phyloP scores from a whole-genome alignment of 2,113 vertebrate genomes.

The Cyanoramphus novaezelandiae region DNA sequence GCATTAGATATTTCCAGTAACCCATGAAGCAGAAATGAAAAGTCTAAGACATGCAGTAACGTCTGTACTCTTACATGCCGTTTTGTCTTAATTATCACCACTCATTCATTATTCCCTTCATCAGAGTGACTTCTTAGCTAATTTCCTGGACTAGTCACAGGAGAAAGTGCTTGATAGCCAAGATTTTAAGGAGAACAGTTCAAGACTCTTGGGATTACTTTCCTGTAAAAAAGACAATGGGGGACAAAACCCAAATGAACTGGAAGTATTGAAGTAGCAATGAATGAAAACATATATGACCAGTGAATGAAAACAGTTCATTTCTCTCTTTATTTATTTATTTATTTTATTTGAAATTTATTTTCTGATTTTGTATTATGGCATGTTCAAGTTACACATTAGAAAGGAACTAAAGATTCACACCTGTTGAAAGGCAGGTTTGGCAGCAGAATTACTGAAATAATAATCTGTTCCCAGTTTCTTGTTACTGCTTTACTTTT shows the following conservation, averaged over 20 bases:
- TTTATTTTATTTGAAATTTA: not conserved
- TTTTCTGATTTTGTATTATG: not conserved
- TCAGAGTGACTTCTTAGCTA: not conserved
- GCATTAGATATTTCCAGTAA: not conserved
- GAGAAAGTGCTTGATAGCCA: not conserved
- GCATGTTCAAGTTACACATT: not conserved
- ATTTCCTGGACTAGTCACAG: not conserved
- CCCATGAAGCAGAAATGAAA: not conserved
- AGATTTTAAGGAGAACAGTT: not conserved
- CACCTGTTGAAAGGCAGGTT: not conserved
- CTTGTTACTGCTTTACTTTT: not conserved
- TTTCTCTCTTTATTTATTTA: not conserved
- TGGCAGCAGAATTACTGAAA: accelerated
- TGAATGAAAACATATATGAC: not conserved
- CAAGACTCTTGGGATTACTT: not conserved
- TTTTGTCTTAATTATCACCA: not conserved
- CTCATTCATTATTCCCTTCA: not conserved
- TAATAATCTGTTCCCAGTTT: not conserved
- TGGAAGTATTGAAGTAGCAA: not conserved
- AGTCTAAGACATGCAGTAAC: not conserved
- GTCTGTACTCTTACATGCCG: not conserved
- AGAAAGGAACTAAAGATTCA: not conserved
- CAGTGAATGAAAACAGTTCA: not conserved
- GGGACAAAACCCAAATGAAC: not conserved
- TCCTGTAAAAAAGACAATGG: not conserved